Evolutionary conservation across 1,140 invertebrate species (phyloP).

Genomic region (Heliconius hermathena): DNA sequence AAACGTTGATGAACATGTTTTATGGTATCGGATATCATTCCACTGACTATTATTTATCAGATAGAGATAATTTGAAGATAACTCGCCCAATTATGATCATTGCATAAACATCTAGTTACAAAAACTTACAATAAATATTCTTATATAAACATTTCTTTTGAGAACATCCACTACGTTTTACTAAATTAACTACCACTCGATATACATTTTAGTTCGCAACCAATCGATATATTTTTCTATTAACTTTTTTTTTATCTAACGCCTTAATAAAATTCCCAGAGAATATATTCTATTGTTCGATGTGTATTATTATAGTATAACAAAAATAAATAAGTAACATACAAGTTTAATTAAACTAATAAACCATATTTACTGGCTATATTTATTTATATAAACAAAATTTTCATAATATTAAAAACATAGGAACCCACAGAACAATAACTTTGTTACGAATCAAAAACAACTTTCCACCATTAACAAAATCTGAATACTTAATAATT

Average conservation of each 20-base stretch:
- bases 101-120: conserved; percentile 3
- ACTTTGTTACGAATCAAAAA: conserved; percentile 8
- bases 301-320: conserved; percentile 10
- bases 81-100: neutral
- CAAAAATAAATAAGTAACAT: conserved; percentile 13
- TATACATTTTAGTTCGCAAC: neutral
- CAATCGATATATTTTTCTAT: neutral
- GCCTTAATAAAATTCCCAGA: conserved; percentile 21
- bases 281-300: conserved; percentile 22
- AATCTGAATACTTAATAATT: neutral
- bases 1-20: no score
- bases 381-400: neutral
- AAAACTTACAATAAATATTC: neutral
- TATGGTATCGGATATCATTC: neutral
- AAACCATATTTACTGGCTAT: neutral
- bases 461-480: neutral
- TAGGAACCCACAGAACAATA: conserved; percentile 18
- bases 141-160: neutral
- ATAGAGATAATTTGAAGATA: conserved; percentile 7
- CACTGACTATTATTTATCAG: neutral
- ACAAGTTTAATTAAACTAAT: neutral
- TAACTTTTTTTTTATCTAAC: neutral
- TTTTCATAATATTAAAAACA: conserved; percentile 24
- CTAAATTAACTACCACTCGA: neutral
- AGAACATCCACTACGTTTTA: neutral